A percentile compares a stretch with the other conserved stretches of the same genome.
Conservation (phyloP, 2,113 vertebrate genomes). For the Microtus ochrogaster region DNA sequence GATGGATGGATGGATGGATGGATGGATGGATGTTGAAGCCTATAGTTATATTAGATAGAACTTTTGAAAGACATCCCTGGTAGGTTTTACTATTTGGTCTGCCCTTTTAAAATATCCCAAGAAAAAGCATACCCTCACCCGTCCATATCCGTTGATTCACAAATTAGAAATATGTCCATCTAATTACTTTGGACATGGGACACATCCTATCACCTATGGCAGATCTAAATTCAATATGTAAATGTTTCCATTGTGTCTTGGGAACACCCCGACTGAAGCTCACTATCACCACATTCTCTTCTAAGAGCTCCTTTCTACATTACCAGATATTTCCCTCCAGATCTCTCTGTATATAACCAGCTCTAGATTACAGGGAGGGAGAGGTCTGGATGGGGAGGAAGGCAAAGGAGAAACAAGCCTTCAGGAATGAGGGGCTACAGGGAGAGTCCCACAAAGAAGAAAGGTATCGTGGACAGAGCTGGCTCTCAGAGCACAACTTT, state of each 20-base stretch:
- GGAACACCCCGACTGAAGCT: not conserved
- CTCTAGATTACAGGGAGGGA: not conserved
- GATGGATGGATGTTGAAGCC: not conserved
- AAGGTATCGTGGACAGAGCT: not conserved
- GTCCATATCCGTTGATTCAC: not conserved
- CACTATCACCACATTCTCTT: not conserved
- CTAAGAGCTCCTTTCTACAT: not conserved
- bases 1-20: not conserved
- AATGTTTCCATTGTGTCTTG: not conserved
- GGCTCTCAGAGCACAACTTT: not conserved
- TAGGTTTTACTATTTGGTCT: not conserved
- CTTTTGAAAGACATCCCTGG: not conserved
- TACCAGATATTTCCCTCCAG: not conserved
- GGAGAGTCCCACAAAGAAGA: not conserved
- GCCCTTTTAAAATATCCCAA: not conserved
- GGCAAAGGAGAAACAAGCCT: not conserved
- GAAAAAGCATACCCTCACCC: not conserved
- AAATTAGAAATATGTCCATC: not conserved
- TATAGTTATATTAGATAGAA: not conserved
- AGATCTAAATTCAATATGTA: not conserved
- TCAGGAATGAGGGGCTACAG: not conserved
- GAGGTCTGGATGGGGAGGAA: not conserved
- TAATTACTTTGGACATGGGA: not conserved
- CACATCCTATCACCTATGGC: conserved; percentile 15
- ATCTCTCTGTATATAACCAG: not conserved